Evolutionary conservation across 2,888 invertebrate genomes (phyloP).

Genomic region (Brenthis daphne): DNA sequence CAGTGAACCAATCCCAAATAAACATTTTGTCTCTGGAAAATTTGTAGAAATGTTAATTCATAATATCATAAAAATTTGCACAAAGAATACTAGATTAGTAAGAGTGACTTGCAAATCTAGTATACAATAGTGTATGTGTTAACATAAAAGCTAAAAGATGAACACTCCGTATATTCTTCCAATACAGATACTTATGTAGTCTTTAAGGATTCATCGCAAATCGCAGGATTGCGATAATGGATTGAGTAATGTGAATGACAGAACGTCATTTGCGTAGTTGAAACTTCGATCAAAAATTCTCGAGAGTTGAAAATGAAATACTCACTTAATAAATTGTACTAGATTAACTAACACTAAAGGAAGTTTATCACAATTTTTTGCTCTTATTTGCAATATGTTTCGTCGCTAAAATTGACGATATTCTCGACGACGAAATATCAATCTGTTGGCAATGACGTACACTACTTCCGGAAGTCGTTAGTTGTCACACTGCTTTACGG

Average conservation of each 20-base stretch:
- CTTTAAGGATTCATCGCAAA: conserved; percentile 31
- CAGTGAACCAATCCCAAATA: conserved; percentile 98
- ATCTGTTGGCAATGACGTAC: conserved; percentile 80
- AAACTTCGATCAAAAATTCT: conserved; percentile 56
- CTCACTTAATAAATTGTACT: conserved; percentile 78
- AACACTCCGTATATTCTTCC: conserved; percentile 30
- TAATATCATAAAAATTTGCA: conserved; percentile 51
- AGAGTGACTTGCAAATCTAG: conserved; percentile 69
- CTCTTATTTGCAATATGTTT: conserved; percentile 71
- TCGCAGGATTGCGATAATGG: conserved; percentile 54
- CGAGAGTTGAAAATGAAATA: conserved; percentile 54
- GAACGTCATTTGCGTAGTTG: conserved; percentile 70
- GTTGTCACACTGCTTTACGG: conserved; percentile 53
- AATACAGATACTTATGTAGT: conserved; percentile 48
- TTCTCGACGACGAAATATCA: conserved; percentile 51
- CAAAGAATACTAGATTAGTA: conserved; percentile 57
- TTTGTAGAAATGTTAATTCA: conserved; percentile 48
- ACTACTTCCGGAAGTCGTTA: conserved; percentile 70
- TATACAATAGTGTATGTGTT: conserved; percentile 57
- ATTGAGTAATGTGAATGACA: conserved; percentile 77
- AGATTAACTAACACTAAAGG: conserved; percentile 72
- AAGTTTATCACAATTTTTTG: conserved; percentile 77
- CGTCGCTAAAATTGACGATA: conserved; percentile 71
- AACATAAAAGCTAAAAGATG: conserved; percentile 42
- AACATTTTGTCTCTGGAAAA: conserved; percentile 87